These are phyloP conservation scores for Mycetomoellerius zeteki DNA, from an alignment of 1,140 invertebrate species.

Conservation along the genomic window DNA sequence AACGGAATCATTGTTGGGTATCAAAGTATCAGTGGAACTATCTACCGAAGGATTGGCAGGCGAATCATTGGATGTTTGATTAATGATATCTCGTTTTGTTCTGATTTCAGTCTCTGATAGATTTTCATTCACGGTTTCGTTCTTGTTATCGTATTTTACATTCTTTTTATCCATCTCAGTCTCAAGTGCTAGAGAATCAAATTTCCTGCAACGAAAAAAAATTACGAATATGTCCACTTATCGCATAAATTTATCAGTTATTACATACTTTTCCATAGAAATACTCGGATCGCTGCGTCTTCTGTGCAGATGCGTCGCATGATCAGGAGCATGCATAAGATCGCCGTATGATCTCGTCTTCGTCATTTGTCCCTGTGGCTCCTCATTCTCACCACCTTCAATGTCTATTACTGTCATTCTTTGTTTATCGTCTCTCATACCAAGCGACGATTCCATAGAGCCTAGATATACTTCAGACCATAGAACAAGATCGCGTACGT, in stretches of 20 bases:
- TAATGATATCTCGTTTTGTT: conserved; percentile 74
- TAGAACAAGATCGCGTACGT: conserved; percentile 93
- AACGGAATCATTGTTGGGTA: conserved; percentile 83
- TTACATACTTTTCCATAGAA: conserved; percentile 88
- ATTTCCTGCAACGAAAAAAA: conserved; percentile 81
- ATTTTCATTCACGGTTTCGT: conserved; percentile 61
- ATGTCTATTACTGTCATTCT: conserved; percentile 84
- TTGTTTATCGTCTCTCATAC: conserved; percentile 82
- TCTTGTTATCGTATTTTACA: conserved; percentile 74
- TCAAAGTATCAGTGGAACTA: conserved; percentile 86
- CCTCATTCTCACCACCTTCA: conserved; percentile 84
- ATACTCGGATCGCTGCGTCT: conserved; percentile 94
- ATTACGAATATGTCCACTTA: background rate
- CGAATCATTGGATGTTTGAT: conserved; percentile 80
- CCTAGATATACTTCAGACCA: conserved; percentile 96
- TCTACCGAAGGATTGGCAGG: conserved; percentile 85
- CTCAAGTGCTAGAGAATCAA: conserved; percentile 83
- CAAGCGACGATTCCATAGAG: conserved; percentile 86
- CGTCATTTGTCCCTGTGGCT: conserved; percentile 88
- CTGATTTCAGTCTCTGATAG: conserved; percentile 71
- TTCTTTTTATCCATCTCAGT: conserved; percentile 76
- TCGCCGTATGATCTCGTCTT: conserved; percentile 95
- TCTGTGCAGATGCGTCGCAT: conserved; percentile 89
- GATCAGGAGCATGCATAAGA: conserved; percentile 89
- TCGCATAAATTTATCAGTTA: background rate